Evolutionary conservation across 2,113 vertebrate species (phyloP), one percentile per base, ranked within the genome.

Genomic region (Prietella phreatophila): DNA sequence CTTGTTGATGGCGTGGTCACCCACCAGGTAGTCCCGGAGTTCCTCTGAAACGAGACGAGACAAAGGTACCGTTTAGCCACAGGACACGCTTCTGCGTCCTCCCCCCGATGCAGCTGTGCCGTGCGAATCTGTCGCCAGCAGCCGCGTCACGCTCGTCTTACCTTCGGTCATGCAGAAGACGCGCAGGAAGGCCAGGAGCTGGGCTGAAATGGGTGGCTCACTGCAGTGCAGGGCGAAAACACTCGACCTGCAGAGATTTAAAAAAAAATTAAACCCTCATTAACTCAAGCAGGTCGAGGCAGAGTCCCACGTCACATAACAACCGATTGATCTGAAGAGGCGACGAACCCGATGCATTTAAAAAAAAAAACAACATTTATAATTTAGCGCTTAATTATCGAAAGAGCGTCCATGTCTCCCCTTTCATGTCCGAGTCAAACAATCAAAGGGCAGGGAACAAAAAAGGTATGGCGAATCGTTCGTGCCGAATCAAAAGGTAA

Each of bases 111-210:
- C 42, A 42, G 42, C 5, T 42, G 42, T 42, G 42, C 42, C 42
- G 5, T 83, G 60, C 14, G 93, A 94, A 93, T 94, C 93, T 93
- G 92, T 92, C 88, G 92, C 56, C 19, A 17, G 19, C 82, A n/a
- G 22, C 4, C 15, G 14, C 0, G 19, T 3, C 33, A 0, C 10
- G 0, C 10, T 47, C 88, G 5, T 47, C 88, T 90, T 95, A 99
- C 98, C 98, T 95, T 99, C 98, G 0, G 94, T 98, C 98, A 99
- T 99, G 94, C 98, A 99, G 95, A 99, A 99, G 6, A 99, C 98
- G 61, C 98, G 95, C 58, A 99, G 96, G 90, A 99, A 99, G 91
- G 98, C 98, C 88, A 99, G 94, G 39, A 99, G 97, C 91, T 99
- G 98, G 80, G 98, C 97, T 30, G 98, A 98, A 86, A 99, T 97